Conservation (phyloP, 2,797 vertebrate genomes). For the Benthosema pterotum region DNA sequence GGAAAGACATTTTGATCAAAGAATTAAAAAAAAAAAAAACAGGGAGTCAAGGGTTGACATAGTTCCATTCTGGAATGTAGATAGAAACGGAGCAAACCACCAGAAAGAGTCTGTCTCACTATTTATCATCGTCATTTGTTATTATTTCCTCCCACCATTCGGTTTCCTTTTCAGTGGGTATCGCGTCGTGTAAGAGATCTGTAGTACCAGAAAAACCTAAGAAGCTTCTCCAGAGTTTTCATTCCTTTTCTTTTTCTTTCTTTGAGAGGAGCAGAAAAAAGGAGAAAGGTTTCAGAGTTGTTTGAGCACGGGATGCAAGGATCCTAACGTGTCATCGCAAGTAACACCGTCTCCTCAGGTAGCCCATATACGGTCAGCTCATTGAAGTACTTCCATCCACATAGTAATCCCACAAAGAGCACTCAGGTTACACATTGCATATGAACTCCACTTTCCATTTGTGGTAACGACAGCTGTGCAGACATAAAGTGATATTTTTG, state of each 20-base stretch:
- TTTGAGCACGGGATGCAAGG: constrained; percentile 66
- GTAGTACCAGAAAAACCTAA: constrained; percentile 89
- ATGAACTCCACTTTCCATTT: constrained; percentile 8
- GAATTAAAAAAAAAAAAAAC: constrained; percentile 73
- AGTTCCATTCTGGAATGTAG: constrained; percentile 87
- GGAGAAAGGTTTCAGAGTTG: constrained; percentile 53
- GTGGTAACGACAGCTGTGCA: background rate
- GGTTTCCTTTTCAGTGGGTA: constrained; percentile 26
- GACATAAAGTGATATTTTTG: constrained; percentile 4
- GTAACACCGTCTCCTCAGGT: constrained; percentile 42
- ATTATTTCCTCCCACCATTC: constrained; percentile 32
- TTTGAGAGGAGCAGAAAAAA: constrained; percentile 61
- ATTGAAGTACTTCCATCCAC: constrained; percentile 9
- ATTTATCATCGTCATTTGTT: constrained; percentile 43
- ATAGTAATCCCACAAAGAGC: constrained; percentile 23
- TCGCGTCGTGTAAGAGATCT: constrained; percentile 43
- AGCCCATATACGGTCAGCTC: constrained; percentile 29
- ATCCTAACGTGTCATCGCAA: constrained; percentile 65
- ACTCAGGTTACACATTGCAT: background rate
- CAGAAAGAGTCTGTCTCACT: constrained; percentile 45
- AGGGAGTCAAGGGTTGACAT: constrained; percentile 38
- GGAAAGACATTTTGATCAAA: constrained; percentile 13
- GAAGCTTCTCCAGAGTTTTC: constrained; percentile 63
- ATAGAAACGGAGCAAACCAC: constrained; percentile 75
- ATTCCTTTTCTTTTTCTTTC: constrained; percentile 38